Conservation (phyloP, 2,113 vertebrate genomes). For the Gallinago media region DNA sequence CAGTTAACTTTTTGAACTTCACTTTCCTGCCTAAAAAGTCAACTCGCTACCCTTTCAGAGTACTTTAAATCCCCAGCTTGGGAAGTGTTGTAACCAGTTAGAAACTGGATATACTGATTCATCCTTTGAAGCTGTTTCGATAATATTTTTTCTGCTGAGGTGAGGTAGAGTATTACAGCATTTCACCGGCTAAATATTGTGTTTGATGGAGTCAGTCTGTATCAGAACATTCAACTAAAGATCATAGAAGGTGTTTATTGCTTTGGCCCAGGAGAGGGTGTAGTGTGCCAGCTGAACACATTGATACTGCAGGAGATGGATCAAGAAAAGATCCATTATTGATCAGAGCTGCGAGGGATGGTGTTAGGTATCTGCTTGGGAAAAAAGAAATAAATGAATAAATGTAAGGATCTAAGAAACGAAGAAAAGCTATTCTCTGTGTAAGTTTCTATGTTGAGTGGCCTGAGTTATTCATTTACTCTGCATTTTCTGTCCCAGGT, state of each 20-base stretch:
- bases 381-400: background rate
- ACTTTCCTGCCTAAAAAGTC: background rate
- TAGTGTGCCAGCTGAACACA: background rate
- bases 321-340: background rate
- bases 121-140: background rate
- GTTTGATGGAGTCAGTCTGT: background rate
- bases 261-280: background rate
- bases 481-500: conserved; percentile 81
- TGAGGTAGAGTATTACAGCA: background rate
- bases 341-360: background rate
- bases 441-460: background rate
- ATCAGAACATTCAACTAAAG: background rate
- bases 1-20: background rate
- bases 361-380: background rate
- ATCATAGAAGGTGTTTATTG: background rate
- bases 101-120: background rate
- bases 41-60: background rate
- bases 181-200: background rate
- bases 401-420: background rate
- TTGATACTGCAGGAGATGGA: background rate
- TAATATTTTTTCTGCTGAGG: background rate
- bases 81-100: background rate
- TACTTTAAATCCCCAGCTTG: background rate
- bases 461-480: background rate
- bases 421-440: background rate